Evolutionary conservation across 2,797 vertebrate species (phyloP), one percentile per base, ranked within the genome.

Genomic region (Anolis apletophallus): DNA sequence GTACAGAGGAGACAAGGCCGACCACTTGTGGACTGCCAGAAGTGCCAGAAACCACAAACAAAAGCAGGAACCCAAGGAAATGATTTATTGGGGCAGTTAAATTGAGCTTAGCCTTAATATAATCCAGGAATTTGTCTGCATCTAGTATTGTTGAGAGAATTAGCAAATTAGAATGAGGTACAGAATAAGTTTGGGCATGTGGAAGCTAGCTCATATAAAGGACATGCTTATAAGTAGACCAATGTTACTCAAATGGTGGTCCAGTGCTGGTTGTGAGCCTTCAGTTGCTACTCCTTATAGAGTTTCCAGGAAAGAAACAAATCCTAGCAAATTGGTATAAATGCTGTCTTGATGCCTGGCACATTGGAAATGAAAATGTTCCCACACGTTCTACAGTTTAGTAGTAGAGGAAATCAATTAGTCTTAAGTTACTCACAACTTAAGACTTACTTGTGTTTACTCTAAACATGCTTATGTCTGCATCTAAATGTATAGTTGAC

Each of bases 81-180:
- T 86, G 34, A 91, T 72, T 29, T 0, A 0, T 26, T 9, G 81
- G 72, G n/a, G 11, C 1, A 26, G 23, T 69, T 83, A 79, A 3
- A 57, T 80, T 67, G 59, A 68, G 16, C 80, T 55, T 55, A 67
- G 26, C 82, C 77, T 88, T 84, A 74, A 34, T 3, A 6, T 23
- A 83, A 82, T 67, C 21, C 68, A 74, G 76, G 84, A 91, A 89
- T 84, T 80, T 85, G 52, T 80, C 36, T 0, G 50, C 85, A 55
- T 17, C 54, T 10, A 40, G 36, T 46, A 17, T 2, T 40, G 52
- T 72, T 59, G 29, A 40, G n/a, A 34, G 61, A 14, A 50, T 77
- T 46, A 40, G 69, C 40, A 61, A 80, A 55, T 80, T 55, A 80
- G 40, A 9, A 61, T 46, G 61, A 82, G 80, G 59, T 77, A 21